phyloP scores from a whole-genome alignment of 35 echinoderm and acorn worm genomes.

The Diadema setosum region DNA sequence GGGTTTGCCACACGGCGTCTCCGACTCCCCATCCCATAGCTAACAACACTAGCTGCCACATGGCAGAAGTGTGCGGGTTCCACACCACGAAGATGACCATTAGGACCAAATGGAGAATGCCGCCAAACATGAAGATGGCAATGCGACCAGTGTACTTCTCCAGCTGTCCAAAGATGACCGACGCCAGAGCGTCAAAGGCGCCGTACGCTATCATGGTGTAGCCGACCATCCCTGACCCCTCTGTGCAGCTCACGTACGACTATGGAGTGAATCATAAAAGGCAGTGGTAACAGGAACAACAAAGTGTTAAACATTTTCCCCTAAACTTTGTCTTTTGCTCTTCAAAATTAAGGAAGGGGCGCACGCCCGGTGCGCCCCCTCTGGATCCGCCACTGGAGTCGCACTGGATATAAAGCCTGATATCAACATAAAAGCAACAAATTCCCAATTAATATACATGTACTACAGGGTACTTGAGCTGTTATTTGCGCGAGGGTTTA shows the following conservation, averaged over 20 bases:
- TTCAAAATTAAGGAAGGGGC: no score
- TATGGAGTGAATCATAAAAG: no score
- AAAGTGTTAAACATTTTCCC: no score
- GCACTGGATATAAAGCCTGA: no score
- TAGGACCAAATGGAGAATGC: slow-evolving; percentile 30
- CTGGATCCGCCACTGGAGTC: no score
- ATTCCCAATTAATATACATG: no score
- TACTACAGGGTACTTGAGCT: no score
- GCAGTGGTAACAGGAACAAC: no score
- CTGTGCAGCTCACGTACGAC: slow-evolving; percentile 65
- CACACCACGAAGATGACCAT: slow-evolving; percentile 13
- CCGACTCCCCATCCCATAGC: slow-evolving; percentile 61
- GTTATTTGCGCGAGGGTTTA: no score
- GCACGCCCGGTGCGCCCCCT: no score
- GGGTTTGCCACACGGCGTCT: slow-evolving; percentile 85
- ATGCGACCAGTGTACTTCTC: slow-evolving; percentile 67
- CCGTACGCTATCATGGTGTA: slow-evolving; percentile 77
- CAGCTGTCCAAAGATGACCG: slow-evolving; percentile 43
- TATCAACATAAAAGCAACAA: no score
- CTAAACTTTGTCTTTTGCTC: no score
- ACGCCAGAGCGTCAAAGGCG: slow-evolving; percentile 48
- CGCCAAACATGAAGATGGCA: slow-evolving; percentile 45
- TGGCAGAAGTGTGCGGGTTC: neutral
- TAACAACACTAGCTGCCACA: slow-evolving; percentile 43
- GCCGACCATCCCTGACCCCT: slow-evolving; percentile 39